Evolutionary conservation across 2,113 vertebrate species (phyloP).

Genomic region (Paradoxurus hermaphroditus): DNA sequence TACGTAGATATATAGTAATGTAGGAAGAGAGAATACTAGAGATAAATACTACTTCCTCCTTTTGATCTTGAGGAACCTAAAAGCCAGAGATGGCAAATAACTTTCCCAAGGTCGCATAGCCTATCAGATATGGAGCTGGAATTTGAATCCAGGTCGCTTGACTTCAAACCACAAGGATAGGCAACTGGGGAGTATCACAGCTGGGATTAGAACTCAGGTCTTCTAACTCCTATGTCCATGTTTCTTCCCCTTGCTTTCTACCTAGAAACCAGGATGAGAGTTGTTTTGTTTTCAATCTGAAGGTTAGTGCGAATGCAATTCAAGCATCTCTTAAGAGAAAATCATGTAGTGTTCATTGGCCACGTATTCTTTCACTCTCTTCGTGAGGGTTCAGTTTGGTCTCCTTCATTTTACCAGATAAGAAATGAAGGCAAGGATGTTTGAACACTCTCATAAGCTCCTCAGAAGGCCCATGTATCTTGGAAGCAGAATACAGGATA

Average conservation of each 20-base stretch:
- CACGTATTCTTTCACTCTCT: background rate
- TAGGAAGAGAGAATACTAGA: background rate
- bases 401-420: background rate
- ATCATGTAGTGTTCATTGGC: background rate
- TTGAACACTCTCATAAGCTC: background rate
- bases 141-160: background rate
- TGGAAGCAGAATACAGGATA: background rate
- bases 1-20: background rate
- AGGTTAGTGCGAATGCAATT: background rate
- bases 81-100: background rate
- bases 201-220: background rate
- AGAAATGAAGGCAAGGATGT: background rate
- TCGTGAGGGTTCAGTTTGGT: background rate
- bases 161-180: background rate
- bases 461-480: background rate
- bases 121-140: background rate
- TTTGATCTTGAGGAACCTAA: background rate
- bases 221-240: background rate
- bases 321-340: background rate
- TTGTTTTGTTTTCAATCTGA: slow-evolving; percentile 9
- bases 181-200: background rate
- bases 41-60: background rate
- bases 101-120: background rate
- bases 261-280: background rate
- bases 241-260: background rate